phyloP scores from a whole-genome alignment of 2,113 vertebrate species.

The Sturnira hondurensis region DNA sequence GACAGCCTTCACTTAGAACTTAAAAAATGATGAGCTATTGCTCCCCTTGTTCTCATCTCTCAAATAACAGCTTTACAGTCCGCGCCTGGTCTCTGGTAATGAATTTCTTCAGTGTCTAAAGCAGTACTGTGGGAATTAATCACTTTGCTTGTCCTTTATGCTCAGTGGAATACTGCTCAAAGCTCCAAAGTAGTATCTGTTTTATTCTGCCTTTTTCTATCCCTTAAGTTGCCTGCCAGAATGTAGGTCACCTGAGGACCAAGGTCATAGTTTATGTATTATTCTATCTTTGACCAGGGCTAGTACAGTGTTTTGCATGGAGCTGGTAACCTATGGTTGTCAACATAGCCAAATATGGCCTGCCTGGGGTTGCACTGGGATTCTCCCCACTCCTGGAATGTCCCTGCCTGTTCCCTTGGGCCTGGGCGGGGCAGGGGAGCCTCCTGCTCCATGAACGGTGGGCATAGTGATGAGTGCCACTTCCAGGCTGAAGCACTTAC shows the following conservation, averaged over 20 bases:
- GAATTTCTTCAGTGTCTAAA: constrained; percentile 41
- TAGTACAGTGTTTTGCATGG: neutral
- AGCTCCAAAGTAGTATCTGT: neutral
- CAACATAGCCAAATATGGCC: neutral
- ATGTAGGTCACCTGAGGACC: neutral
- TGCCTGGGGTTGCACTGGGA: neutral
- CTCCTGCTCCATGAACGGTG: neutral
- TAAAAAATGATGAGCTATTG: constrained; percentile 50
- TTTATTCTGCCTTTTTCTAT: neutral
- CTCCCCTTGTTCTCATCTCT: constrained; percentile 17
- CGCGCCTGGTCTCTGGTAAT: neutral
- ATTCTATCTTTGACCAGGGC: neutral
- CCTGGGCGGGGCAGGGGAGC: accelerated
- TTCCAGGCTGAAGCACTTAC: neutral
- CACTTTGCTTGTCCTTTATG: neutral
- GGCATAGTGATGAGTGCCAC: accelerated
- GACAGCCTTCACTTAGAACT: constrained; percentile 29
- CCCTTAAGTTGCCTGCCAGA: neutral
- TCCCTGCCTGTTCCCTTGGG: too few species aligned
- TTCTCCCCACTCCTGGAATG: neutral
- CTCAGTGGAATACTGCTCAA: neutral
- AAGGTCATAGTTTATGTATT: neutral
- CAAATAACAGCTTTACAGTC: constrained; percentile 38
- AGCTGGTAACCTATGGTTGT: neutral
- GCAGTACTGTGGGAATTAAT: neutral